phyloP scores from a whole-genome alignment of 2,113 vertebrate species.

The Siniperca chuatsi region DNA sequence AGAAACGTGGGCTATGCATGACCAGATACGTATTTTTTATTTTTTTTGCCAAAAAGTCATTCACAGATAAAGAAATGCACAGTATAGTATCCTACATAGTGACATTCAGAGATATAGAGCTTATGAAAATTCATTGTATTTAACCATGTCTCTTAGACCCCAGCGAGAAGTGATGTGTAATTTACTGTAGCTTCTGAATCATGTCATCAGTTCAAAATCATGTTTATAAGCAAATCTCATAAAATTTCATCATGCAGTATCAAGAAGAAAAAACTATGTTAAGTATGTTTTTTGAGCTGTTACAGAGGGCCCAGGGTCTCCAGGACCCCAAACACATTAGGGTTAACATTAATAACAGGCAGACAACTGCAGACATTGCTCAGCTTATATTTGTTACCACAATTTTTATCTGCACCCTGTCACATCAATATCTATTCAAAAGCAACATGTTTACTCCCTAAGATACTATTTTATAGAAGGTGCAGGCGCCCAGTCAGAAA shows the following conservation, averaged over 20 bases:
- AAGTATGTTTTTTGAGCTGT: background rate
- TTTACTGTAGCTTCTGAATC: no score
- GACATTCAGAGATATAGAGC: background rate
- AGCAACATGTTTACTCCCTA: conserved; percentile 12
- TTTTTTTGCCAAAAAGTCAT: background rate
- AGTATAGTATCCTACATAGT: background rate
- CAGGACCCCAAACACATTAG: background rate
- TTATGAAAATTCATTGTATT: background rate
- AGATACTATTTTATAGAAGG: conserved; percentile 16
- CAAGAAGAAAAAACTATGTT: background rate
- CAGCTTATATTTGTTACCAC: background rate
- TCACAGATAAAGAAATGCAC: background rate
- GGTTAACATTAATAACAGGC: background rate
- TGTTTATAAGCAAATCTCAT: background rate
- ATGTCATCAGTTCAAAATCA: background rate
- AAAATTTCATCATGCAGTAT: background rate
- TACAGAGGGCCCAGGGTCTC: background rate
- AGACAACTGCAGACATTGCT: background rate
- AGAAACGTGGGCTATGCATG: background rate
- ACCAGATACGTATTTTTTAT: background rate
- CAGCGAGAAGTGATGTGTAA: background rate
- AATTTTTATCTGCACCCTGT: background rate
- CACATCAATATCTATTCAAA: conserved; percentile 1
- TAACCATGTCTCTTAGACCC: background rate
- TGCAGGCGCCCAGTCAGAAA: conserved; percentile 12